A percentile compares a stretch with the other conserved stretches of the same genome.
Evolutionary conservation across 2,113 vertebrate species (phyloP).

Genomic region (Aleadryas rufinucha): DNA sequence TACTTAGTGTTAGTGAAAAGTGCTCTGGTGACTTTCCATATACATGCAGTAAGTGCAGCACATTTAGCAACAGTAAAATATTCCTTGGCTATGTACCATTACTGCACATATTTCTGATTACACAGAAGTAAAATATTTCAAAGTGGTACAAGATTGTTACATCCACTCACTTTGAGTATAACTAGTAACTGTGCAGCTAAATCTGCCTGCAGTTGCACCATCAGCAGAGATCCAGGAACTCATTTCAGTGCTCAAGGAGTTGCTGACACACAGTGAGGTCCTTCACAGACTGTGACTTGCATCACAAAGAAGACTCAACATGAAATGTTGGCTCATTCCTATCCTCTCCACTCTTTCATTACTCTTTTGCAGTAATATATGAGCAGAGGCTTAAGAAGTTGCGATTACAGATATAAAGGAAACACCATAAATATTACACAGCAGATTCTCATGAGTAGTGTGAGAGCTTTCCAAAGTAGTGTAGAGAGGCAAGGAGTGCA

Average conservation of each 20-base stretch:
- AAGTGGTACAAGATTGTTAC: background rate
- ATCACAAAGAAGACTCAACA: background rate
- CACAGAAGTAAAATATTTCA: background rate
- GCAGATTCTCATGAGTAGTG: background rate
- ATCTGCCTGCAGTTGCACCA: background rate
- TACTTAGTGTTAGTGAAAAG: conserved; percentile 47
- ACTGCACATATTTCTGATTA: background rate
- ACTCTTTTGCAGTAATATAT: background rate
- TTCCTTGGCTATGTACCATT: background rate
- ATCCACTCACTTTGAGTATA: background rate
- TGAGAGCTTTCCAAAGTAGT: background rate
- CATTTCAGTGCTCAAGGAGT: background rate
- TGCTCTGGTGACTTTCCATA: conserved; percentile 32
- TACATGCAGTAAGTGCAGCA: background rate
- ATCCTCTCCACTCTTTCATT: background rate
- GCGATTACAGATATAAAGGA: background rate
- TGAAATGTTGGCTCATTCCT: background rate
- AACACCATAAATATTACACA: background rate
- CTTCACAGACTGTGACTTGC: background rate
- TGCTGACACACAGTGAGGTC: background rate
- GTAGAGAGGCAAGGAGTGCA: fast-evolving
- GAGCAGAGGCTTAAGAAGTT: background rate
- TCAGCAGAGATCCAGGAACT: background rate
- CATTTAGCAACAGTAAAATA: conserved; percentile 5
- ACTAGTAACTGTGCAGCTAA: background rate